Percentiles rank a stretch among this genome's conserved stretches.
Evolutionary conservation across 2,888 invertebrate species (phyloP).

Genomic region (Invenusta paracnida): DNA sequence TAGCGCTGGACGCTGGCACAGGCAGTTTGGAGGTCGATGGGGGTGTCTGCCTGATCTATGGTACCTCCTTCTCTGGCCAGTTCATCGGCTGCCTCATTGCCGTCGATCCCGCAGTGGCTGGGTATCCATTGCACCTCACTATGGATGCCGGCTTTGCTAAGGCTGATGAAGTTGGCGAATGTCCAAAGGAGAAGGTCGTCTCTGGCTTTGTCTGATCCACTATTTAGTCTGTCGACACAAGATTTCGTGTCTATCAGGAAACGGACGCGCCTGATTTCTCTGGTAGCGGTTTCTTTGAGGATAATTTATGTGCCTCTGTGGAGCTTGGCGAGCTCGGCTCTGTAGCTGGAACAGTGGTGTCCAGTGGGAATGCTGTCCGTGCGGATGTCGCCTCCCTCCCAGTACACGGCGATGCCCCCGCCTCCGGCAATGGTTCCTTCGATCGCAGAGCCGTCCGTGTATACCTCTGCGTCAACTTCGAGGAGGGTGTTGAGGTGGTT

Average conservation of each 20-base stretch:
- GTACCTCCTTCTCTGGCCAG: not conserved
- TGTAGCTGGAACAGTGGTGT: too few relatives aligned
- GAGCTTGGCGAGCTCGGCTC: not conserved
- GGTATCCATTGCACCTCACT: not conserved
- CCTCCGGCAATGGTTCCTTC: not conserved
- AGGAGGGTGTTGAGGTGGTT: not conserved
- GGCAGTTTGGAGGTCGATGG: not conserved
- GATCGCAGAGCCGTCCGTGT: not conserved
- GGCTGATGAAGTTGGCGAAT: not conserved
- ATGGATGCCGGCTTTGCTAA: not conserved
- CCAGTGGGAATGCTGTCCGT: too few relatives aligned
- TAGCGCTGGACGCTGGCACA: not conserved
- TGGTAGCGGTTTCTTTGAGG: not conserved
- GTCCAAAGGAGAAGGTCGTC: too few relatives aligned
- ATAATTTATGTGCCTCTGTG: not conserved
- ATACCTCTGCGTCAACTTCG: not conserved
- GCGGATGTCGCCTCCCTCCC: not conserved
- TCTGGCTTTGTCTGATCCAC: not conserved
- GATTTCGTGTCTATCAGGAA: not conserved
- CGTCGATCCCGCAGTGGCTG: not conserved
- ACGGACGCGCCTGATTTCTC: not conserved
- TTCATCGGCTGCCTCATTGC: not conserved
- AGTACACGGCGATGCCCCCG: not conserved
- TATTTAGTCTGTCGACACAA: not conserved
- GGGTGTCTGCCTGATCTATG: not conserved